Percentiles rank a stretch among this genome's conserved stretches.
Evolutionary conservation across 64 coral and sea anemone genomes (phyloP).

Genomic region (Stichodactyla helianthus): DNA sequence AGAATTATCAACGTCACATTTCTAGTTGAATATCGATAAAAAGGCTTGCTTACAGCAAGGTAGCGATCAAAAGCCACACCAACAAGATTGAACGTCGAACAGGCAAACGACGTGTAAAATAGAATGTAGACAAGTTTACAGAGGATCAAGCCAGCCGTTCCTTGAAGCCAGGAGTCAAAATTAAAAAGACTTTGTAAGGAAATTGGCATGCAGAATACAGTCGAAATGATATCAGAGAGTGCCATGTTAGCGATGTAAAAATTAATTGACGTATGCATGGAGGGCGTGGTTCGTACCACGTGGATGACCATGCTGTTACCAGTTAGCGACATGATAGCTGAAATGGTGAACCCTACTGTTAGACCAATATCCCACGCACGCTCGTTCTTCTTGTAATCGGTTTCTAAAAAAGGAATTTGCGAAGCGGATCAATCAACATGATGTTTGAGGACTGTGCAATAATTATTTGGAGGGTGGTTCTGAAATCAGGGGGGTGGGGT

Average conservation of each 20-base stretch:
- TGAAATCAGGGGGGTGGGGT: too few relatives aligned
- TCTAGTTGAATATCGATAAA: constrained; percentile 4
- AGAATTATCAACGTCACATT: constrained; percentile 4
- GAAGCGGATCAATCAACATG: too few relatives aligned
- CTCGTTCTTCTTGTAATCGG: neutral
- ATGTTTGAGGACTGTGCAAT: too few relatives aligned
- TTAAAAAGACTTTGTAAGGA: constrained; percentile 14
- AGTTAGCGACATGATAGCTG: neutral
- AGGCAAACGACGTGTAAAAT: constrained; percentile 15
- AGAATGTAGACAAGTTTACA: constrained; percentile 19
- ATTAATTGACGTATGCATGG: constrained; percentile 28
- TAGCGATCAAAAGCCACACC: constrained; percentile 38
- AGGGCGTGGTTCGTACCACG: constrained; percentile 9
- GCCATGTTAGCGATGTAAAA: constrained; percentile 44
- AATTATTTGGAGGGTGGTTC: too few relatives aligned
- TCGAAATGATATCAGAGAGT: constrained; percentile 23
- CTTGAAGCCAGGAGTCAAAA: constrained; percentile 21
- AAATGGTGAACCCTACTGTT: neutral
- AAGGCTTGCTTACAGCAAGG: constrained; percentile 38
- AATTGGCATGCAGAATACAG: constrained; percentile 17
- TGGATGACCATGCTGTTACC: constrained; percentile 34
- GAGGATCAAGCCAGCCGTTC: constrained; percentile 12
- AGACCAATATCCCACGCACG: constrained; percentile 10
- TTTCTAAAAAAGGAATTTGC: neutral
- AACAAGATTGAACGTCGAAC: constrained; percentile 20